Conservation (phyloP, 2,797 vertebrate species). For the Acridotheres tristis region DNA sequence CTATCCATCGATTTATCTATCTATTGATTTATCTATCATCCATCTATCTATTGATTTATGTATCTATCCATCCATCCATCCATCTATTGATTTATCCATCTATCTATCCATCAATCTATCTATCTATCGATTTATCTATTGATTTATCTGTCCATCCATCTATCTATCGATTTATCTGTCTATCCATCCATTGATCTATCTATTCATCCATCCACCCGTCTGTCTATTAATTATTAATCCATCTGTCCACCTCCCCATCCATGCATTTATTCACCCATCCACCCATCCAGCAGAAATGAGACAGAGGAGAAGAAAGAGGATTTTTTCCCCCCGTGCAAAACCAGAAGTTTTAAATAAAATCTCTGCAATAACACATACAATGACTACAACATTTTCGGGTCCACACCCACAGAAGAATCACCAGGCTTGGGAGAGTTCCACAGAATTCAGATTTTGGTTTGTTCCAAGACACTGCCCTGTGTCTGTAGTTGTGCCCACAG, state of each 20-base stretch:
- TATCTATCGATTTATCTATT: too few relatives aligned
- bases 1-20: too few relatives aligned
- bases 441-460: not conserved
- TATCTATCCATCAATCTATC: not conserved
- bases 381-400: conserved; percentile 43
- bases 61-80: too few relatives aligned
- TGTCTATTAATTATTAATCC: too few relatives aligned
- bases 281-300: not conserved
- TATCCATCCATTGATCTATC: too few relatives aligned
- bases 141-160: fast-evolving
- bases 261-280: not conserved
- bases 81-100: fast-evolving
- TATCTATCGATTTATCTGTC: fast-evolving
- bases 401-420: conserved; percentile 46
- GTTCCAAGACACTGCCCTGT: not conserved
- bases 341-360: conserved; percentile 38
- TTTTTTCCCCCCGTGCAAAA: not conserved
- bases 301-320: not conserved
- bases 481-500: not conserved
- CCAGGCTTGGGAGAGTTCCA: not conserved
- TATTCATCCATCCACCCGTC: too few relatives aligned
- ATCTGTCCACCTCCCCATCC: fast-evolving
- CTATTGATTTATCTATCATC: too few relatives aligned
- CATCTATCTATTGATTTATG: too few relatives aligned
- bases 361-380: conserved; percentile 47